A percentile compares a stretch with the other conserved stretches of the same genome.
Evolutionary conservation across 2,888 invertebrate genomes (phyloP).

Genomic region (Lithophane semibrunnea): DNA sequence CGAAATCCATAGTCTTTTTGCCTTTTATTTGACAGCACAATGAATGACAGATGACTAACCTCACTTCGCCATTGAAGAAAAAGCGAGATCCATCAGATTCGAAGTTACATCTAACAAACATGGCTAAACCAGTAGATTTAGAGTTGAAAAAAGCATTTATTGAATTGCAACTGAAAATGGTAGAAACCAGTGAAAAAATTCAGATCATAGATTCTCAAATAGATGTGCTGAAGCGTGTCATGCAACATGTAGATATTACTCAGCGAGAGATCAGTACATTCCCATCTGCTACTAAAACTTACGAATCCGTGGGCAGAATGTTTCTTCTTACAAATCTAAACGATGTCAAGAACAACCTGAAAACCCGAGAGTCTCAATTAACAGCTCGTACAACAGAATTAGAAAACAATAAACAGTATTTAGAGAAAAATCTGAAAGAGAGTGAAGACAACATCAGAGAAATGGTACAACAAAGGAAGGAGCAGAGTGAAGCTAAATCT

Average conservation of each 20-base stretch:
- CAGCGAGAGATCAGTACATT: slow-evolving; percentile 91
- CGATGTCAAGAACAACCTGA: slow-evolving; percentile 92
- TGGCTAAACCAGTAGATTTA: slow-evolving; percentile 90
- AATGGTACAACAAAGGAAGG: slow-evolving; percentile 93
- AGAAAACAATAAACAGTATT: slow-evolving; percentile 94
- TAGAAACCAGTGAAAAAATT: slow-evolving; percentile 95
- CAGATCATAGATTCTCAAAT: slow-evolving; percentile 95
- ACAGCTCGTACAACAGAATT: slow-evolving; percentile 93
- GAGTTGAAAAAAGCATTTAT: slow-evolving; percentile 94
- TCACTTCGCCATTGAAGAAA: slow-evolving; percentile 1
- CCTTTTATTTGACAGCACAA: background rate
- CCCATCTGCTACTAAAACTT: slow-evolving; percentile 92
- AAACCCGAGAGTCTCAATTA: slow-evolving; percentile 89
- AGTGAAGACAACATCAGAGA: slow-evolving; percentile 96
- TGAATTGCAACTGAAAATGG: slow-evolving; percentile 95
- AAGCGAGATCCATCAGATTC: slow-evolving; percentile 8
- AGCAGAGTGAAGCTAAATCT: slow-evolving; percentile 78
- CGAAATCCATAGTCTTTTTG: background rate
- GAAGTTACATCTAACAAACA: slow-evolving; percentile 56
- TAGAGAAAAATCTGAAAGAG: slow-evolving; percentile 95
- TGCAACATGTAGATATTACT: slow-evolving; percentile 93
- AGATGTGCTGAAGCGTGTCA: slow-evolving; percentile 92
- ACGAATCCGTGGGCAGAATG: slow-evolving; percentile 96
- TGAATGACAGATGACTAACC: slow-evolving; percentile 29
- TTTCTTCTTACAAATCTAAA: slow-evolving; percentile 93